phyloP scores from a whole-genome alignment of 2,888 invertebrate genomes.

The Aspidapion aeneum region DNA sequence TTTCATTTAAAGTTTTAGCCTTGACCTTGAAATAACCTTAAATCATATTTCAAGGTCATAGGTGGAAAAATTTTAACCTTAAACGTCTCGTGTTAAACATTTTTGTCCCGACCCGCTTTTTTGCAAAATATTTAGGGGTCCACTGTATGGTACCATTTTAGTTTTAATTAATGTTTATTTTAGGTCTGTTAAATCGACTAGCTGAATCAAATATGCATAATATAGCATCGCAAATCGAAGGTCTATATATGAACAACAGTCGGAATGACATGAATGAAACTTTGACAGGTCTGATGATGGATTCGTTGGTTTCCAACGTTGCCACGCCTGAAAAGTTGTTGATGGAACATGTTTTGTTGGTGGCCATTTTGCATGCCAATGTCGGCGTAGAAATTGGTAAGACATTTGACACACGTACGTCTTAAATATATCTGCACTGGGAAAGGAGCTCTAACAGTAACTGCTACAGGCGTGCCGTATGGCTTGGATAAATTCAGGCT shows the following conservation, averaged over 20 bases:
- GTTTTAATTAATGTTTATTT: slow-evolving; percentile 22
- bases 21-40: no score
- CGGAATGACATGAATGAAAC: slow-evolving; percentile 80
- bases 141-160: not conserved
- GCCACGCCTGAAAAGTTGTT: slow-evolving; percentile 71
- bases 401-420: no score
- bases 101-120: not conserved
- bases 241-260: slow-evolving; percentile 73
- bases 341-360: slow-evolving; percentile 78
- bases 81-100: slow-evolving; percentile 43
- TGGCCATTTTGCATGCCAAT: slow-evolving; percentile 84
- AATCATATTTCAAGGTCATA: no score
- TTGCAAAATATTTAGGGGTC: not conserved
- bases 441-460: no score
- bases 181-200: slow-evolving; percentile 78
- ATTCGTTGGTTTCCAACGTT: slow-evolving; percentile 61
- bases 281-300: slow-evolving; percentile 65
- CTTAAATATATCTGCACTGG: no score
- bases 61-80: no score
- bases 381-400: slow-evolving; percentile 87
- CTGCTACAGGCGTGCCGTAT: no score
- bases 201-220: slow-evolving; percentile 86
- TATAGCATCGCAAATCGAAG: slow-evolving; percentile 76
- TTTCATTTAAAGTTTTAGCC: no score
- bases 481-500: no score